Conservation (phyloP, 2,888 invertebrate genomes). For the Tanytarsus gracilentus region DNA sequence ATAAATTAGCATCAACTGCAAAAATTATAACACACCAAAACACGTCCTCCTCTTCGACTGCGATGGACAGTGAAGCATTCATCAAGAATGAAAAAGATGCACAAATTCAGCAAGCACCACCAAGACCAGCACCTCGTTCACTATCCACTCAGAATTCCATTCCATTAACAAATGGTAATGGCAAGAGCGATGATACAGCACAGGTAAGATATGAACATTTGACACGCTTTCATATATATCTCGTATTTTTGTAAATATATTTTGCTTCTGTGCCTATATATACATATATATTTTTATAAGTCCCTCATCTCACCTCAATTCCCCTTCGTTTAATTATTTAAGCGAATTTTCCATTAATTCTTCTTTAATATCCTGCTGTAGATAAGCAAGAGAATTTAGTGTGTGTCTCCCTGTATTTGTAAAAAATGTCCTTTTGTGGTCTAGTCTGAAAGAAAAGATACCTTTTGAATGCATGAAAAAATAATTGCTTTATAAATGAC, state of each 20-base stretch:
- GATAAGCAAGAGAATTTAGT: too few relatives aligned
- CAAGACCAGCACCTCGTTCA: constrained; percentile 42
- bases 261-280: too few relatives aligned
- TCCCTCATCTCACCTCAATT: too few relatives aligned
- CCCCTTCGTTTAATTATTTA: too few relatives aligned
- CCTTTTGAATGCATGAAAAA: constrained; percentile 2
- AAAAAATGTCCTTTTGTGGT: too few relatives aligned
- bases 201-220: constrained; percentile 44
- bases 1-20: constrained; percentile 35
- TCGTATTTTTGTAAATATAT: too few relatives aligned
- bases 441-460: background rate
- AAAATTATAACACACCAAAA: constrained; percentile 33
- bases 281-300: too few relatives aligned
- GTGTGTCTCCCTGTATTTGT: too few relatives aligned
- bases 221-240: too few relatives aligned
- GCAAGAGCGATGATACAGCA: constrained; percentile 39
- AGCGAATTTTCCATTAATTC: too few relatives aligned
- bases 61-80: constrained; percentile 12
- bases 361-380: too few relatives aligned
- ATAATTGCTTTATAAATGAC: too few relatives aligned
- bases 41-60: constrained; percentile 26
- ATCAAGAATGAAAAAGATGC: constrained; percentile 28
- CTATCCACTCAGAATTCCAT: constrained; percentile 46
- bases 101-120: constrained; percentile 35
- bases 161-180: constrained; percentile 36